Evolutionary conservation across 92 coral and sea anemone species (phyloP), one percentile per base, ranked within the genome.

Genomic region (Scolanthus callimorphus): DNA sequence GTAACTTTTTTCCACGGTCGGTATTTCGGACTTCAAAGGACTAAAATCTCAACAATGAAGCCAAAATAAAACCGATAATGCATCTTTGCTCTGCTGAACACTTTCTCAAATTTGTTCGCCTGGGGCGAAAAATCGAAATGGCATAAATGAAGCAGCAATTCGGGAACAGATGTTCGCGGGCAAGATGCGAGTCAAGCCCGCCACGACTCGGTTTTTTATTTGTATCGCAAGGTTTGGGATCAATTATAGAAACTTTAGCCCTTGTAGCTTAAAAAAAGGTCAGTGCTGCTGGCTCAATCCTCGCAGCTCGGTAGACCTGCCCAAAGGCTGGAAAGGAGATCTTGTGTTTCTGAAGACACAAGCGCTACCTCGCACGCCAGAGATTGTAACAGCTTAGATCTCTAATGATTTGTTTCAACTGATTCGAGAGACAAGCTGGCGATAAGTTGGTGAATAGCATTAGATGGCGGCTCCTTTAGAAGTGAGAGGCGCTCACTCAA

Each of bases 41-140:
- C 26, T n/a, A 29, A 20, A 57, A 55, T 19, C 31, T 68, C 75
- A 68, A 55, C 63, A 68, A 68, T 43, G 58, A 44, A 39, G 57
- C 75, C 30, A 68, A 68, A 68, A 68, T 68, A 57, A 54, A 29
- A 31, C 41, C 58, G 75, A 57, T 68, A 68, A 68, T 68, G 75
- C 62, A 43, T 68, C 52, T 68, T 28, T 68, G 58, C 65, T 47
- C 65, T 57, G 75, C 30, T 68, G 75, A 54, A 68, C 52, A 68
- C 51, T 68, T 68, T 55, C 46, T 45, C 25, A 47, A 38, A 38
- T 65, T 55, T 57, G 47, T 57, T 25, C 15, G 55, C 75, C 63
- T 55, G 65, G 65, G 75, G 52, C 52, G 52, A 46, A 9, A 21
- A 9, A 46, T 9, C 57, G 8, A 55, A 15, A 45, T 60, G 39